Evolutionary conservation across 2,797 vertebrate genomes (phyloP).

Genomic region (Melanotaenia pygmaea): DNA sequence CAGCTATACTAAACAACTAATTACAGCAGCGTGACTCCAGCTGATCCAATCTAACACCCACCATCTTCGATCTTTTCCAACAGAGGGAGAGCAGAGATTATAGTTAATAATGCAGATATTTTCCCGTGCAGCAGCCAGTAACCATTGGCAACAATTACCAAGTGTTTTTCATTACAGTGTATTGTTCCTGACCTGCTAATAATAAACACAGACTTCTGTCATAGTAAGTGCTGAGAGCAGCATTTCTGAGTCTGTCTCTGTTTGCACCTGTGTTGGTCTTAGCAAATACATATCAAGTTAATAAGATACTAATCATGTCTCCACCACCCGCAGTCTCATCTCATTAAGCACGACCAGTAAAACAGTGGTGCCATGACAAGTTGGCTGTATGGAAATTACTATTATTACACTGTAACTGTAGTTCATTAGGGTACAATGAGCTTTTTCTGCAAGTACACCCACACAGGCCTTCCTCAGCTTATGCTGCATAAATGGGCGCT

Average conservation of each 20-base stretch:
- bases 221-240: background rate
- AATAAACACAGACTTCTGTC: constrained; percentile 10
- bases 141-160: constrained; percentile 43
- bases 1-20: background rate
- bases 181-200: constrained; percentile 25
- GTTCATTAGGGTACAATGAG: constrained; percentile 59
- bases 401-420: constrained; percentile 65
- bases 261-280: background rate
- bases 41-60: background rate
- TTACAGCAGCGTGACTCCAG: background rate
- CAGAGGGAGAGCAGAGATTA: constrained; percentile 40
- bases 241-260: background rate
- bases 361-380: constrained; percentile 57
- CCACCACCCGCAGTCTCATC: constrained; percentile 38
- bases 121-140: constrained; percentile 42
- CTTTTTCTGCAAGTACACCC: constrained; percentile 41
- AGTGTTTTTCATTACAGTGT: constrained; percentile 52
- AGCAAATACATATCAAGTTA: constrained; percentile 24
- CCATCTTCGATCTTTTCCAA: background rate
- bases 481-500: constrained; percentile 34
- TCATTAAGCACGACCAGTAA: constrained; percentile 65
- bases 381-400: constrained; percentile 63
- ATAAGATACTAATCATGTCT: constrained; percentile 57
- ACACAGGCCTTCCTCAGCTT: constrained; percentile 21
- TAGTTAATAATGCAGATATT: constrained; percentile 48